Evolutionary conservation across 2,888 invertebrate species (phyloP).

Genomic region (Cyclophora punctaria): DNA sequence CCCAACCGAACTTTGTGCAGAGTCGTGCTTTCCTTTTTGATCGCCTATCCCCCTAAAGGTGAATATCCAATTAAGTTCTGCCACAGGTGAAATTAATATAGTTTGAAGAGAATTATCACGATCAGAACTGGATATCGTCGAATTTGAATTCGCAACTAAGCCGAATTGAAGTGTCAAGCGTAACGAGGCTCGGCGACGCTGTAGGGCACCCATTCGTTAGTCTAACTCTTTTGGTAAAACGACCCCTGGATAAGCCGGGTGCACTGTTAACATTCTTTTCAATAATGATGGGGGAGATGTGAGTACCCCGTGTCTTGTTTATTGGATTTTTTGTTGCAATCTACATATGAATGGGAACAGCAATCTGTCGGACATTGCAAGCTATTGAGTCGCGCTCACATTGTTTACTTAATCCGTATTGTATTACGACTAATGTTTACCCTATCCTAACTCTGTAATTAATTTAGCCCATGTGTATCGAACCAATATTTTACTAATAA

Average conservation of each 20-base stretch:
- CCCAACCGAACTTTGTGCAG: too few species aligned
- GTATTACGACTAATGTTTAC: conserved; percentile 12
- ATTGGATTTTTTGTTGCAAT: conserved; percentile 75
- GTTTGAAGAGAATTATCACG: conserved; percentile 12
- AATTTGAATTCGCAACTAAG: conserved; percentile 52
- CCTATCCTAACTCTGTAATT: conserved; percentile 16
- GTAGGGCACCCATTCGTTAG: conserved; percentile 68
- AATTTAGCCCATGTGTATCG: conserved; percentile 22
- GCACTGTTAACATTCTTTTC: conserved; percentile 73
- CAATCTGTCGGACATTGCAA: conserved; percentile 60
- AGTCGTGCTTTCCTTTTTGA: too few species aligned
- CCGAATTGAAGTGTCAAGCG: conserved; percentile 68
- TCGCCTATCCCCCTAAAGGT: too few species aligned
- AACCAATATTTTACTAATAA: conserved; percentile 14
- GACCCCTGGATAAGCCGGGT: conserved; percentile 67
- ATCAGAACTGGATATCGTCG: conserved; percentile 19
- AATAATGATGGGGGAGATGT: conserved; percentile 68
- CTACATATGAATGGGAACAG: conserved; percentile 70
- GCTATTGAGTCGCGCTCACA: conserved; percentile 41
- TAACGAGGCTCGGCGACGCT: conserved; percentile 43
- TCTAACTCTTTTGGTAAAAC: conserved; percentile 73
- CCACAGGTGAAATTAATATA: too few species aligned
- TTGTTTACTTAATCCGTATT: conserved; percentile 37
- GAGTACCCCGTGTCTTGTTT: conserved; percentile 67
- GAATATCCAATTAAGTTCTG: too few species aligned